Conservation (phyloP, 2,797 vertebrate genomes). For the Rhinoraja longicauda region DNA sequence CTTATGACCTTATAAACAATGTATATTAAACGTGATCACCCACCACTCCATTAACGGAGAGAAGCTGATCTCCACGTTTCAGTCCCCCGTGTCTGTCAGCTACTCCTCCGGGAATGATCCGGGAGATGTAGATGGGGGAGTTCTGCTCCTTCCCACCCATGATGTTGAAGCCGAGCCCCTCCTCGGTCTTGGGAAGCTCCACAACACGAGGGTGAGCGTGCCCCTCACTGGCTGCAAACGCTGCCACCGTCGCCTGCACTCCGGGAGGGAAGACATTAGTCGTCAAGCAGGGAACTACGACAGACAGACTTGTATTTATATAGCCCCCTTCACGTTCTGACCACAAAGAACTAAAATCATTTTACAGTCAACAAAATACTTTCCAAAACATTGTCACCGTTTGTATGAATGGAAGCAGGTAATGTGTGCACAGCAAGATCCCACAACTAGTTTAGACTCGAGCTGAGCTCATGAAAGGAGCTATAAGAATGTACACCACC, state of each 20-base stretch:
- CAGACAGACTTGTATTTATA: background rate
- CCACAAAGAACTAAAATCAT: background rate
- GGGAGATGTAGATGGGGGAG: slow-evolving; percentile 87
- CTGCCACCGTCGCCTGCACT: slow-evolving; percentile 77
- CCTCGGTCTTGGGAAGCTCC: slow-evolving; percentile 86
- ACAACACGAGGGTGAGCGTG: slow-evolving; percentile 84
- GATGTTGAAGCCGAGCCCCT: slow-evolving; percentile 86
- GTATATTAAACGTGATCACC: background rate
- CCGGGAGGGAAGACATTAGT: background rate
- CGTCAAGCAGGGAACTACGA: background rate
- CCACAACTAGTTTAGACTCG: background rate
- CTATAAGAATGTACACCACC: no score
- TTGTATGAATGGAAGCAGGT: background rate
- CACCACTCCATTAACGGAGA: slow-evolving; percentile 87
- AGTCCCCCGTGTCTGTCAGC: slow-evolving; percentile 84
- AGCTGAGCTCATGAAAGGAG: no score
- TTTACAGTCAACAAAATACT: background rate
- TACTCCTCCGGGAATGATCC: slow-evolving; percentile 82
- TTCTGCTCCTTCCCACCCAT: slow-evolving; percentile 93
- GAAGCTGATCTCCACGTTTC: slow-evolving; percentile 82
- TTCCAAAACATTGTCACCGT: background rate
- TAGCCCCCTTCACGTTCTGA: background rate
- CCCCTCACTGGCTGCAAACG: slow-evolving; percentile 84
- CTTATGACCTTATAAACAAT: no score
- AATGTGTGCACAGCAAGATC: background rate